Percentiles rank a stretch among this genome's conserved stretches.
Evolutionary conservation across 1,140 invertebrate species (phyloP).

Genomic region (Pseudachorutes palmiensis): DNA sequence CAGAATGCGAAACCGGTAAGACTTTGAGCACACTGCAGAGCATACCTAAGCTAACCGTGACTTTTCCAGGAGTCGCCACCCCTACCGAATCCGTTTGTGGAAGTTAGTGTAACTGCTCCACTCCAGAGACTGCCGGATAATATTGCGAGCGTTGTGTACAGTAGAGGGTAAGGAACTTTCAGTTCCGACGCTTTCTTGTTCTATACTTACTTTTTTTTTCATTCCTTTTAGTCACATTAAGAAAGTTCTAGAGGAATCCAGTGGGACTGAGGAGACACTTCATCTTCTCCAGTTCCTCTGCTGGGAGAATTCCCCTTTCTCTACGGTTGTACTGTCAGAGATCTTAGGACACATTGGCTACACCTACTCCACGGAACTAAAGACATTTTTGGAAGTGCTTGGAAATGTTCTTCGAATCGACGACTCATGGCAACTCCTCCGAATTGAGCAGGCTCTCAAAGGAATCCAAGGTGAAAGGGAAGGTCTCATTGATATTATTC

Average conservation of each 20-base stretch:
- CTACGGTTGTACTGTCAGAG: slow-evolving; percentile 76
- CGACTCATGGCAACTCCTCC: slow-evolving; percentile 90
- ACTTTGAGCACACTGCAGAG: too few relatives aligned
- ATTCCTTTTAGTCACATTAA: slow-evolving; percentile 69
- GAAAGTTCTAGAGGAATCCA: slow-evolving; percentile 89
- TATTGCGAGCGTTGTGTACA: slow-evolving; percentile 19
- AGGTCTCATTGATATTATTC: slow-evolving; percentile 86
- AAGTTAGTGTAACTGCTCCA: slow-evolving; percentile 6
- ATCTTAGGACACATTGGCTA: slow-evolving; percentile 89
- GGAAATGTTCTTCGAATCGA: slow-evolving; percentile 79
- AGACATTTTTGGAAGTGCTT: slow-evolving; percentile 82
- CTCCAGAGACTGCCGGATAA: slow-evolving; percentile 14
- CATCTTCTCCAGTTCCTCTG: slow-evolving; percentile 84
- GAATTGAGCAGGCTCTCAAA: slow-evolving; percentile 86
- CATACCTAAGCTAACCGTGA: too few relatives aligned
- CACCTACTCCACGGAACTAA: slow-evolving; percentile 86
- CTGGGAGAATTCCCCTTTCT: slow-evolving; percentile 94
- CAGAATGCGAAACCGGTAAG: slow-evolving; percentile 13
- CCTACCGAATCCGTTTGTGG: slow-evolving; percentile 22
- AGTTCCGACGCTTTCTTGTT: too few relatives aligned
- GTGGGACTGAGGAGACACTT: slow-evolving; percentile 78
- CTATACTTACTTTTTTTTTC: too few relatives aligned
- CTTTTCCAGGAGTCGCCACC: slow-evolving; percentile 15
- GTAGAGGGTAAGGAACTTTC: slow-evolving; percentile 23
- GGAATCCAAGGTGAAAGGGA: slow-evolving; percentile 84